phyloP scores from a whole-genome alignment of 2,888 invertebrate species.

The Leptinotarsa peninsularis region DNA sequence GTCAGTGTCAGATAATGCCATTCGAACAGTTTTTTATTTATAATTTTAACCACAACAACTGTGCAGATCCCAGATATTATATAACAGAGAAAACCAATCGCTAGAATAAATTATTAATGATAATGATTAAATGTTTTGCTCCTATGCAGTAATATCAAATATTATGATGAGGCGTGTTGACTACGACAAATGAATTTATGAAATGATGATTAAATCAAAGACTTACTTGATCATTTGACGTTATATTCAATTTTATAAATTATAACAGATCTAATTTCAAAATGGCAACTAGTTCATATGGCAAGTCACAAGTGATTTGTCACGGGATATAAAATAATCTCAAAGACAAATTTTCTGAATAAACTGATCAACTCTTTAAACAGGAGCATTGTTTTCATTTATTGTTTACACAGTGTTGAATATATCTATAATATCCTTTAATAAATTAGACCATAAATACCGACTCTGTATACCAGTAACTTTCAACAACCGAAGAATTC shows the following conservation, averaged over 20 bases:
- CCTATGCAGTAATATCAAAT: too few relatives aligned
- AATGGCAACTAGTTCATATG: conserved; percentile 11
- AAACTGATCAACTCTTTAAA: conserved; percentile 1
- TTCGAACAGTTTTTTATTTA: too few relatives aligned
- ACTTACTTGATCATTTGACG: background rate
- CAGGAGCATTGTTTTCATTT: background rate
- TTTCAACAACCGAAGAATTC: too few relatives aligned
- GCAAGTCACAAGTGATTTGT: conserved; percentile 7
- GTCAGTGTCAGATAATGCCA: too few relatives aligned
- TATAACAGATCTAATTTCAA: background rate
- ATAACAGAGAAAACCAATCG: too few relatives aligned
- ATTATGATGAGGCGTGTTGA: background rate
- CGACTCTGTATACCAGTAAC: too few relatives aligned
- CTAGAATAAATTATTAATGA: too few relatives aligned
- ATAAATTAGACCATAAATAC: too few relatives aligned
- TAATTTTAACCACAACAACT: too few relatives aligned
- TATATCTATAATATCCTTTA: background rate
- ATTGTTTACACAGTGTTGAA: background rate
- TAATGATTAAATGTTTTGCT: too few relatives aligned
- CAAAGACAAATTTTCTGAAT: background rate
- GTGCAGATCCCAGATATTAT: too few relatives aligned
- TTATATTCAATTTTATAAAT: background rate
- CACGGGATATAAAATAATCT: background rate
- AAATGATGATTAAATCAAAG: background rate
- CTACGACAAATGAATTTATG: background rate